A percentile compares a stretch with the other conserved stretches of the same genome.
These are phyloP conservation scores for Channa argus DNA, from an alignment of 2,113 vertebrate species.

Conservation along the genomic window DNA sequence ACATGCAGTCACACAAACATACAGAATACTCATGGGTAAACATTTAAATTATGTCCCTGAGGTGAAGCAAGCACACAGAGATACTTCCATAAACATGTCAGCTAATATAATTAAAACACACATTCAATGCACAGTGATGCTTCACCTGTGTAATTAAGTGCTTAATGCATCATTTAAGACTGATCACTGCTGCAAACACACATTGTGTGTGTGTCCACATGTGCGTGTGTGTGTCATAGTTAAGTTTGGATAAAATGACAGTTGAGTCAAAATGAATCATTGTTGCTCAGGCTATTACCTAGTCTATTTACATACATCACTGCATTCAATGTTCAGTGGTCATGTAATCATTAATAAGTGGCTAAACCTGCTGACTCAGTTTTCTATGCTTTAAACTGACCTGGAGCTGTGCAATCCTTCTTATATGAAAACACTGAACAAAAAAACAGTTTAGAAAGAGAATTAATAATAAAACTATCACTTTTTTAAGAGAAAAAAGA, in stretches of 20 bases:
- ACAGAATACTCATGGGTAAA: slow-evolving; percentile 11
- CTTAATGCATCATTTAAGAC: slow-evolving; percentile 66
- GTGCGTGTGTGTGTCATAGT: slow-evolving; percentile 23
- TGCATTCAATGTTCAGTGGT: background rate
- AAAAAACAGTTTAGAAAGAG: no score
- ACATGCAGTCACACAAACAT: slow-evolving; percentile 7
- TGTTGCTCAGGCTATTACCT: slow-evolving; percentile 13
- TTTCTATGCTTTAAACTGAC: no score
- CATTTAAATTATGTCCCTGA: slow-evolving; percentile 41
- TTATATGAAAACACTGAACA: no score
- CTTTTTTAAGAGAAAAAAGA: no score
- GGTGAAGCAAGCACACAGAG: slow-evolving; percentile 45
- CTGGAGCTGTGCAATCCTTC: no score
- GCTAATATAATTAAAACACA: slow-evolving; percentile 71
- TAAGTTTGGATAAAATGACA: slow-evolving; percentile 33
- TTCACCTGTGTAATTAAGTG: slow-evolving; percentile 69
- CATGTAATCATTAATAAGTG: slow-evolving; percentile 9
- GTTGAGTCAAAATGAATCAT: slow-evolving; percentile 46
- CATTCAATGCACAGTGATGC: slow-evolving; percentile 59
- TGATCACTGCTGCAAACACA: slow-evolving; percentile 49
- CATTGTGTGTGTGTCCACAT: slow-evolving; percentile 5
- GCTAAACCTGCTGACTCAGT: background rate
- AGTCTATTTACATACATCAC: background rate
- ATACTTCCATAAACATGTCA: slow-evolving; percentile 52
- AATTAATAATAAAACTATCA: no score